Evolutionary conservation across 2,113 vertebrate genomes (phyloP), one percentile per base, ranked within the genome.

Genomic region (Willisornis vidua): DNA sequence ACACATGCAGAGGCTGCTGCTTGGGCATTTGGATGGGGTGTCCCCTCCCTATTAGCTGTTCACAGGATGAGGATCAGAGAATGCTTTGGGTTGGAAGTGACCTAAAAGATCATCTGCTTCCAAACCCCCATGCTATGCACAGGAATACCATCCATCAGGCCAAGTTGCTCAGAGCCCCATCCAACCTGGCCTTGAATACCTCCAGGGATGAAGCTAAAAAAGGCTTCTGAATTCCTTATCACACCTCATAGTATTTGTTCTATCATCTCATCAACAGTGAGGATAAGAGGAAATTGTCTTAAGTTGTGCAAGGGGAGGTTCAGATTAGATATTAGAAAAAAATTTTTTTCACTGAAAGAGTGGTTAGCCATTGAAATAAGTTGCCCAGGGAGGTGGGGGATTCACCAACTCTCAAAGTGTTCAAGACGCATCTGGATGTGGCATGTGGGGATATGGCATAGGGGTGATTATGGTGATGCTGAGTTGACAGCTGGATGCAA

Each of bases 11-110:
- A 45, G 26, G 10, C 31, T 37, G 31, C 31, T 7, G 49, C 43
- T 12, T 26, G 28, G 13, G 22, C 14, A 13, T 65, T 66, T 70
- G n/a, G 12, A 13, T 1, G 0, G 7, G 19, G 5, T 10, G 1
- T 51, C 31, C 37, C 7, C 14, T 45, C 33, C 8, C 25, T 41
- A 3, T 23, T 16, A 41, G 57, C 26, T 25, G 15, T 41, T 48
- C 12, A 17, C 19, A 25, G 72, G 41, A 59, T 59, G 55, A 75
- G 57, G 29, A 61, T 77, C 39, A 24, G 26, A 19, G 33, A 45
- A 31, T 33, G 55, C 5, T 41, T 79, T 63, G 29, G 5, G 16
- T 57, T 72, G 49, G 49, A 65, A 57, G 10, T 14, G 16, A 57
- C 35, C 15, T 31, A 35, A 57, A 79, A 22, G 19, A 35, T 63